phyloP scores from a whole-genome alignment of 2,888 invertebrate genomes.

The Atethmia centrago region DNA sequence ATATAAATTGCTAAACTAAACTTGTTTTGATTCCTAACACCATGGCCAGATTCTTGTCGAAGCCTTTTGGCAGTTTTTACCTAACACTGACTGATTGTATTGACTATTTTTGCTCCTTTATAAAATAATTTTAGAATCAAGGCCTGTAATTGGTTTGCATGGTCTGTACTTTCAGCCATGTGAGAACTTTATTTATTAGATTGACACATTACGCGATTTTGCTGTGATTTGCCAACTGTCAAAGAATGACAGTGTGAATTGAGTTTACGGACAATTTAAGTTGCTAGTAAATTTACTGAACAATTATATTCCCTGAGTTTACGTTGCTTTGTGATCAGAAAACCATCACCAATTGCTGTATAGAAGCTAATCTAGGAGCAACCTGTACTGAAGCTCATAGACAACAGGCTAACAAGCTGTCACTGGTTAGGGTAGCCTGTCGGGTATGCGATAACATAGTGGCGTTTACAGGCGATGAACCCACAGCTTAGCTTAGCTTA shows the following conservation, averaged over 20 bases:
- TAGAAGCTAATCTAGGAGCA: constrained; percentile 19
- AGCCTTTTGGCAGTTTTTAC: background rate
- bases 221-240: no score
- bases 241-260: no score
- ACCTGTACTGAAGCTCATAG: constrained; percentile 18
- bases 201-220: no score
- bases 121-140: background rate
- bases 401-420: constrained; percentile 28
- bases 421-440: constrained; percentile 19
- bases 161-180: no score
- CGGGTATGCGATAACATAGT: constrained; percentile 37
- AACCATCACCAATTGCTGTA: background rate
- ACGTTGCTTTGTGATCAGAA: background rate
- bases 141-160: background rate
- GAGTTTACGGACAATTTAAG: no score
- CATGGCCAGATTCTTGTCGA: background rate
- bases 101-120: background rate
- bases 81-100: background rate
- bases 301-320: no score
- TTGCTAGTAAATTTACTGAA: no score
- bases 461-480: constrained; percentile 31
- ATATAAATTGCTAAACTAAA: constrained; percentile 23
- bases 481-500: constrained; percentile 30
- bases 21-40: background rate
- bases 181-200: no score